Evolutionary conservation across 2,797 vertebrate genomes (phyloP), one percentile per base, ranked within the genome.

Genomic region (Rhinichthys osculus): DNA sequence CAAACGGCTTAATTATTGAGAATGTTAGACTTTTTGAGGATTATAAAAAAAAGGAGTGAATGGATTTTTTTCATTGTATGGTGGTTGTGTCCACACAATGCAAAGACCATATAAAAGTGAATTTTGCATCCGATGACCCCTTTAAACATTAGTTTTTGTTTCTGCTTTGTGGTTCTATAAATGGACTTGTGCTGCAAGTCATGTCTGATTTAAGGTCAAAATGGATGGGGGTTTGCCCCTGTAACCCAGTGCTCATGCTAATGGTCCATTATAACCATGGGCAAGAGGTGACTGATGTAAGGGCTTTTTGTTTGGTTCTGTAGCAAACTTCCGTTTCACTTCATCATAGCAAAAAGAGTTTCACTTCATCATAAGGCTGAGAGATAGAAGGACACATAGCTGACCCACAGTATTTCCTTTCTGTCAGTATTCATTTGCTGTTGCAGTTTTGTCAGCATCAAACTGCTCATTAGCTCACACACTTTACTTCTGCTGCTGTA

Each of bases 381-480:
- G 40, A 66, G 10, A 74, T n/a, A 59, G 47, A 69, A 42, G 13
- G 47, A 78, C 82, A 83, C 6, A 47, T 4, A 47, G 1, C 21
- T 23, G 17, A 62, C 38, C 27, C 38, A 30, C 21, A 27, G 21
- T 50, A 66, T 76, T 19, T 76, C 33, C 14, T 50, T 66, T n/a
- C 23, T 27, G 33, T 19, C 23, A 67, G 33, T 33, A n/a, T 66
- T 35, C 11, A 76, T 44, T 50, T 73, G 8, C 8, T 50, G 5
- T 50, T 66, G 30, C 57, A 21, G 30, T 84, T 84, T 52, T 77
- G 33, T 67, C 59, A 77, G 30, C 42, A 35, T 83, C 57, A 83
- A 74, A 66, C 57, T 74, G 57, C 82, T 83, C 71, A 83, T 83
- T 67, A 40, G 17, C 35, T 77, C 66, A 59, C 50, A 57, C 50